Percentiles rank a stretch among this genome's conserved stretches.
phyloP scores from a whole-genome alignment of 2,113 vertebrate species.

The Channa argus region DNA sequence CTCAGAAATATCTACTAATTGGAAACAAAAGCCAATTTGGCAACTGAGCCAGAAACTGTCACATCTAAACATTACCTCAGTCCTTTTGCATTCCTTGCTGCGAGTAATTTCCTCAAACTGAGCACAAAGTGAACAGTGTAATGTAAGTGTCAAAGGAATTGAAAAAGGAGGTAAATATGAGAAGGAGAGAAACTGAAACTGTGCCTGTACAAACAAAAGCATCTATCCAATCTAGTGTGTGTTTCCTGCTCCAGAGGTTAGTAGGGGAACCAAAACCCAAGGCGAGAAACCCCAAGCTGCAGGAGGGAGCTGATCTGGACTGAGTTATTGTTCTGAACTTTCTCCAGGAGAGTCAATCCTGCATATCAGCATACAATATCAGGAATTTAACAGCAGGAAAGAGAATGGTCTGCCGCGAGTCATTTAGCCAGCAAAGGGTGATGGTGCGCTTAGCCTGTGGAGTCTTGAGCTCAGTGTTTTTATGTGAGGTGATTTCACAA shows the following conservation, averaged over 20 bases:
- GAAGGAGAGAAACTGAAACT: slow-evolving; percentile 57
- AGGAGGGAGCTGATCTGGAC: slow-evolving; percentile 51
- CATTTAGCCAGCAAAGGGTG: slow-evolving; percentile 30
- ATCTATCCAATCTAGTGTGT: slow-evolving; percentile 56
- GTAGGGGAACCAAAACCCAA: slow-evolving; percentile 55
- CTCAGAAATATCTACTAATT: neutral
- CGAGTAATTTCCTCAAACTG: slow-evolving; percentile 62
- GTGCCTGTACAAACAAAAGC: slow-evolving; percentile 71
- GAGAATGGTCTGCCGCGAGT: slow-evolving; percentile 25
- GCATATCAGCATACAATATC: slow-evolving; percentile 60
- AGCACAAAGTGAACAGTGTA: slow-evolving; percentile 46
- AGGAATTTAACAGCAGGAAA: slow-evolving; percentile 48
- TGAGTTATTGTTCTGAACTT: slow-evolving; percentile 64
- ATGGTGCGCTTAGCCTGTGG: slow-evolving; percentile 35
- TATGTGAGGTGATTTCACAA: slow-evolving; percentile 72
- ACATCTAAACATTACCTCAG: slow-evolving; percentile 41
- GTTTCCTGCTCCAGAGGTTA: slow-evolving; percentile 73
- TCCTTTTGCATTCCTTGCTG: slow-evolving; percentile 42
- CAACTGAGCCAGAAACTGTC: slow-evolving; percentile 14
- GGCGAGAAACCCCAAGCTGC: slow-evolving; percentile 59
- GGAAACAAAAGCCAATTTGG: slow-evolving; percentile 15
- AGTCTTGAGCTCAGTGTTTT: slow-evolving; percentile 53
- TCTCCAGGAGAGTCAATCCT: slow-evolving; percentile 47
- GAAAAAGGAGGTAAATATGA: slow-evolving; percentile 54
- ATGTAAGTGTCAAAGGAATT: slow-evolving; percentile 55